phyloP scores from a whole-genome alignment of 2,888 invertebrate species.

The Oscheius onirici region DNA sequence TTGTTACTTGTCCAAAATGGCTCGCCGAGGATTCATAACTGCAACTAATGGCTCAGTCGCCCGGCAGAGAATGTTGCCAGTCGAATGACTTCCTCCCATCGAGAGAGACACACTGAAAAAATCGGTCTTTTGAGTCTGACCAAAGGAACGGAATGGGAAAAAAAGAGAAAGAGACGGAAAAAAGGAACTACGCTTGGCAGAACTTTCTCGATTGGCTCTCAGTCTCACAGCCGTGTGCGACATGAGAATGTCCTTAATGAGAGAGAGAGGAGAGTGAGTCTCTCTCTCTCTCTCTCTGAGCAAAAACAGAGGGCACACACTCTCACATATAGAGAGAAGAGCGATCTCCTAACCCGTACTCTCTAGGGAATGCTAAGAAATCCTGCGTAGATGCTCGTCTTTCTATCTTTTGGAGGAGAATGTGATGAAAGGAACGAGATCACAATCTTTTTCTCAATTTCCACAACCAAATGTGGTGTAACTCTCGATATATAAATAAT shows the following conservation, averaged over 20 bases:
- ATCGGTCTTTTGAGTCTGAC: no score
- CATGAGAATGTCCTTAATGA: conserved; percentile 31
- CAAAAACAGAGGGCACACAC: conserved; percentile 12
- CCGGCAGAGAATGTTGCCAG: background rate
- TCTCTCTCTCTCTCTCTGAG: background rate
- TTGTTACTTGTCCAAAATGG: conserved; percentile 4
- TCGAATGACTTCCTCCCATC: background rate
- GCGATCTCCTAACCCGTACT: background rate
- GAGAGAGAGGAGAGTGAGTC: background rate
- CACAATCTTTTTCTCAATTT: no score
- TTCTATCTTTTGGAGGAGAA: no score
- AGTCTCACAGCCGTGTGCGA: conserved; percentile 10
- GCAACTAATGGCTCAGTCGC: conserved; percentile 4
- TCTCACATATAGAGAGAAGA: background rate
- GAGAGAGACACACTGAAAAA: no score
- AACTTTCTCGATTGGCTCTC: background rate
- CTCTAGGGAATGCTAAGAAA: background rate
- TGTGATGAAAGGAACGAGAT: no score
- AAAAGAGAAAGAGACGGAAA: background rate
- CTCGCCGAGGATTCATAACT: conserved; percentile 23
- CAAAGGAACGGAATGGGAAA: background rate
- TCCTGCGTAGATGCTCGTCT: background rate
- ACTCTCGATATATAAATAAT: no score
- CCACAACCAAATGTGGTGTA: no score
- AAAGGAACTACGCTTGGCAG: background rate